These are phyloP conservation scores for Epirrhoe tristata DNA, from an alignment of 2,888 invertebrate species.

Conservation along the genomic window DNA sequence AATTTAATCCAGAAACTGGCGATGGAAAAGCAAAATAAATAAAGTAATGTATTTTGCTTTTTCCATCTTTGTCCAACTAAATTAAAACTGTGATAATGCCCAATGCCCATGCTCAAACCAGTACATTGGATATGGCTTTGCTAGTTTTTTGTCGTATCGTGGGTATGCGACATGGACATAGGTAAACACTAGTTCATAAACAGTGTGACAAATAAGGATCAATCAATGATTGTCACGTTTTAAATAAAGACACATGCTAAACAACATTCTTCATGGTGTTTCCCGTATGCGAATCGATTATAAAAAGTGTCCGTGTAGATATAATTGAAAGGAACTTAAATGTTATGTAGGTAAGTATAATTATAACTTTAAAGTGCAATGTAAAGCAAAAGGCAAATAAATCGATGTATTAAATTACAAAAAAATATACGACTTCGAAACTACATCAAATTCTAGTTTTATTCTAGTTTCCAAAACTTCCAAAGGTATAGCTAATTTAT, in stretches of 20 bases:
- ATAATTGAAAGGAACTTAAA: background rate
- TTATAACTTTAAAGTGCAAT: background rate
- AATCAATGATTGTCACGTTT: conserved; percentile 34
- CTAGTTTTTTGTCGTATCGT: background rate
- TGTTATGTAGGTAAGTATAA: background rate
- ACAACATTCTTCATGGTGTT: conserved; percentile 34
- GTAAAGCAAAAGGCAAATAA: background rate
- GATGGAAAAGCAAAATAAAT: too few relatives aligned
- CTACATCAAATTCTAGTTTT: background rate
- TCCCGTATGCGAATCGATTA: conserved; percentile 20
- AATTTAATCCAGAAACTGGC: too few relatives aligned
- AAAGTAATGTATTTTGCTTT: too few relatives aligned
- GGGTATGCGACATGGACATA: background rate
- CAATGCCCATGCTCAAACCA: background rate
- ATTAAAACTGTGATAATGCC: background rate
- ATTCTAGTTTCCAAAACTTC: background rate
- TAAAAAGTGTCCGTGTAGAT: background rate
- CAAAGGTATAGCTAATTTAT: conserved; percentile 15
- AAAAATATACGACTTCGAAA: background rate
- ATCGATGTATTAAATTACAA: background rate
- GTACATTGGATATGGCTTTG: background rate
- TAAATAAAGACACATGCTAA: conserved; percentile 37
- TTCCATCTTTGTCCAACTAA: background rate
- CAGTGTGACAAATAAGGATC: conserved; percentile 30
- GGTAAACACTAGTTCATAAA: conserved; percentile 2